These are phyloP conservation scores for Caenorhabditis zanzibari DNA, from an alignment of 2,888 invertebrate species.

Conservation along the genomic window DNA sequence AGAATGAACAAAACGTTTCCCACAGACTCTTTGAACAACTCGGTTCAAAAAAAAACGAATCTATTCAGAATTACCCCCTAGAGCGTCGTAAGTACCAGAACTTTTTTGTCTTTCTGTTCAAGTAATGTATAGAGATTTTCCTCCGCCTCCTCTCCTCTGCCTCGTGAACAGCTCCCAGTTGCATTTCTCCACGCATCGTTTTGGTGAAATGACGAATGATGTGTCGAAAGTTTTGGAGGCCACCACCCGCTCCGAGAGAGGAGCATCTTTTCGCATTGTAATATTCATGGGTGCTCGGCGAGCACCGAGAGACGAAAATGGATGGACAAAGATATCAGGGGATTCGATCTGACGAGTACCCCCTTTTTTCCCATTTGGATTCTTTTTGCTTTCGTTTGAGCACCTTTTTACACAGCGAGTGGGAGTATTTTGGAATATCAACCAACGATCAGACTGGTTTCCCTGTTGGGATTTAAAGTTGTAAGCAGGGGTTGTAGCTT, in stretches of 20 bases:
- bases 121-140: constrained; percentile 29
- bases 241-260: constrained; percentile 2
- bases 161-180: constrained; percentile 5
- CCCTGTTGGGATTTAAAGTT: background rate
- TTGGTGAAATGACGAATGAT: constrained; percentile 56
- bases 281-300: constrained; percentile 53
- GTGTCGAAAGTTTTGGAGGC: constrained; percentile 54
- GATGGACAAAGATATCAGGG: constrained; percentile 51
- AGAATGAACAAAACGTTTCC: constrained; percentile 20
- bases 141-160: background rate
- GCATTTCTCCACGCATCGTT: constrained; percentile 22
- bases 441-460: background rate
- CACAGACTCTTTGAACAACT: constrained; percentile 5
- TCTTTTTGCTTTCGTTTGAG: constrained; percentile 22
- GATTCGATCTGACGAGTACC: constrained; percentile 59
- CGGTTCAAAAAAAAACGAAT: constrained; percentile 2
- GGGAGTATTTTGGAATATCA: constrained; percentile 16
- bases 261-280: constrained; percentile 22
- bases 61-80: constrained; percentile 37
- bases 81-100: constrained; percentile 51
- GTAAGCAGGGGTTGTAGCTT: too few species aligned
- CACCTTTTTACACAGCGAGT: constrained; percentile 4
- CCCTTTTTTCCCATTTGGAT: constrained; percentile 30
- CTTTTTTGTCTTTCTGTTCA: constrained; percentile 25
- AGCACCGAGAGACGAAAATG: constrained; percentile 47